phyloP scores from a whole-genome alignment of 2,797 vertebrate species.

The Tinamus major region DNA sequence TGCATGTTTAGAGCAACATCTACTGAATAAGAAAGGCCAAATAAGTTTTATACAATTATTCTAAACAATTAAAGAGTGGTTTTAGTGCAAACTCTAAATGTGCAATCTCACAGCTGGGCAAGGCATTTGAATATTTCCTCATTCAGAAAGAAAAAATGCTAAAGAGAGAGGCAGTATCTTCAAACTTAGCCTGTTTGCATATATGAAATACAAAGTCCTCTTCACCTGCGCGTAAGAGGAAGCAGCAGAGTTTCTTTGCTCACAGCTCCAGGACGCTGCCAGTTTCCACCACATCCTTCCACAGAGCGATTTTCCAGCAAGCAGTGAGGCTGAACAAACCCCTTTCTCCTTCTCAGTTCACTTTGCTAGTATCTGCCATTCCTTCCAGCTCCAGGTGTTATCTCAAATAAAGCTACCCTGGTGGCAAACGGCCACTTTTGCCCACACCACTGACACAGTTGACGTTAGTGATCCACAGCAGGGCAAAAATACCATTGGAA shows the following conservation, averaged over 20 bases:
- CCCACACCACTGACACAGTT: neutral
- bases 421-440: neutral
- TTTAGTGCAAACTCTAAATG: neutral
- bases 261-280: neutral
- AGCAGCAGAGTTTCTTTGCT: neutral
- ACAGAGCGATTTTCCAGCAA: neutral
- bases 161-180: neutral
- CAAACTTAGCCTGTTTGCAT: neutral
- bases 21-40: neutral
- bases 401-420: neutral
- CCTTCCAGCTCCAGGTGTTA: neutral
- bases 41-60: neutral
- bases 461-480: rapidly evolving
- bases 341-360: neutral
- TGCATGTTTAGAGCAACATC: neutral
- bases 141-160: neutral
- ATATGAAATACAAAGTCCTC: neutral
- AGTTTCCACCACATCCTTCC: neutral
- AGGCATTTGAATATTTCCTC: neutral
- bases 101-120: neutral
- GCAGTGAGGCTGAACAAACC: neutral
- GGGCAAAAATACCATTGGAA: neutral
- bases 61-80: neutral
- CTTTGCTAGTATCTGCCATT: neutral
- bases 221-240: neutral